These are phyloP conservation scores for Oryzias dopingdopingensis DNA, from an alignment of 2,797 vertebrate species.

Conservation along the genomic window DNA sequence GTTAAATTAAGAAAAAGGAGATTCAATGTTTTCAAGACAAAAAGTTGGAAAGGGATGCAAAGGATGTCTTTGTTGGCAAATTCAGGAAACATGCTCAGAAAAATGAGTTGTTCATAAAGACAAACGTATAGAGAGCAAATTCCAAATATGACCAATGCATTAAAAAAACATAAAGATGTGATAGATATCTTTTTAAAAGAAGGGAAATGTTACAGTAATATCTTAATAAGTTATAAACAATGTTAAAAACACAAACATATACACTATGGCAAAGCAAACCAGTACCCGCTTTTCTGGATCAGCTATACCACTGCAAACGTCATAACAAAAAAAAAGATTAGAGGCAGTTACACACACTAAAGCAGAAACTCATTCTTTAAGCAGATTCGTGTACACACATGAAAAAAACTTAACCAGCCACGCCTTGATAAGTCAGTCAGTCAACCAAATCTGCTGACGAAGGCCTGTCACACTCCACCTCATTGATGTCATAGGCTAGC, in stretches of 20 bases:
- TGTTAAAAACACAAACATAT: constrained; percentile 19
- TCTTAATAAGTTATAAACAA: constrained; percentile 32
- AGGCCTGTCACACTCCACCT: constrained; percentile 16
- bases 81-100: constrained; percentile 29
- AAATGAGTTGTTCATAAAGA: constrained; percentile 5
- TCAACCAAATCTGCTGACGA: constrained; percentile 64
- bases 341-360: constrained; percentile 14
- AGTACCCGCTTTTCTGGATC: constrained; percentile 66
- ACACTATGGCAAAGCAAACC: constrained; percentile 39
- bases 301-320: constrained; percentile 64
- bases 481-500: constrained; percentile 27
- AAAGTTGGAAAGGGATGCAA: constrained; percentile 29
- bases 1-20: constrained; percentile 73
- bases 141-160: constrained; percentile 10
- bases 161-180: constrained; percentile 7
- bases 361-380: constrained; percentile 40
- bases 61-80: constrained; percentile 27
- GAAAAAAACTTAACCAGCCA: constrained; percentile 51
- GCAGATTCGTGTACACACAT: constrained; percentile 54
- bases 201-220: constrained; percentile 24
- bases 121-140: constrained; percentile 22
- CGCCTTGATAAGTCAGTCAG: constrained; percentile 62
- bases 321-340: constrained; percentile 48
- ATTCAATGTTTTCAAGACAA: constrained; percentile 49
- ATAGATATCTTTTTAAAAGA: constrained; percentile 49